Evolutionary conservation across 2,113 vertebrate genomes (phyloP).

Genomic region (Ctenomys sociabilis): DNA sequence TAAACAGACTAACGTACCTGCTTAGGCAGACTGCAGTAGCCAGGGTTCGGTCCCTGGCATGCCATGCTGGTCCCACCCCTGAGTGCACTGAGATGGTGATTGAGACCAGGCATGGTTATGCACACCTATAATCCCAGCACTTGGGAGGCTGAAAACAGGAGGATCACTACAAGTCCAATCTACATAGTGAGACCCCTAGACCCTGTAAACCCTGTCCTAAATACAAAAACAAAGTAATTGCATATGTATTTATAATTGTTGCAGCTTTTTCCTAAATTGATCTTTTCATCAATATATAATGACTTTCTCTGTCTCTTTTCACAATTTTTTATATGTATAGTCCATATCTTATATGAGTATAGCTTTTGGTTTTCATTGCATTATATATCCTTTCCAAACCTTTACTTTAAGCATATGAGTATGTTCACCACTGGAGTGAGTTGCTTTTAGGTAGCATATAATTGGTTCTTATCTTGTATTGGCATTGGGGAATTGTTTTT

Average conservation of each 20-base stretch:
- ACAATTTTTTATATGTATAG: background rate
- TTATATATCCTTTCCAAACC: background rate
- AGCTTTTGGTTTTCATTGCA: background rate
- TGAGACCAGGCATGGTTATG: too few relatives aligned
- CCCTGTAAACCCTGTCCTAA: too few relatives aligned
- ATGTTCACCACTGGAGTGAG: background rate
- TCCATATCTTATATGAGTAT: background rate
- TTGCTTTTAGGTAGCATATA: background rate
- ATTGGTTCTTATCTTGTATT: background rate
- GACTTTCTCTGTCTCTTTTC: background rate
- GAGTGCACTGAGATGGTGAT: too few relatives aligned
- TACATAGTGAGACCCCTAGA: too few relatives aligned
- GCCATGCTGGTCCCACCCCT: too few relatives aligned
- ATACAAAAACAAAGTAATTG: too few relatives aligned
- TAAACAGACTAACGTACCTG: too few relatives aligned
- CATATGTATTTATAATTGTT: background rate
- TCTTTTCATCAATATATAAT: background rate
- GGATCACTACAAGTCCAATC: too few relatives aligned
- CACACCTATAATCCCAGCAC: too few relatives aligned
- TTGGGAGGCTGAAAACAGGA: too few relatives aligned
- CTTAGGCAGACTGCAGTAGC: too few relatives aligned
- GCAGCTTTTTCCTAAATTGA: background rate
- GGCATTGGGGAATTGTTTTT: background rate
- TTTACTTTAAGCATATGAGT: background rate
- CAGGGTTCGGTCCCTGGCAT: too few relatives aligned